Base-by-base conservation (phyloP, 2,797 vertebrate genomes). In the Enteromius argenteus region DNA sequence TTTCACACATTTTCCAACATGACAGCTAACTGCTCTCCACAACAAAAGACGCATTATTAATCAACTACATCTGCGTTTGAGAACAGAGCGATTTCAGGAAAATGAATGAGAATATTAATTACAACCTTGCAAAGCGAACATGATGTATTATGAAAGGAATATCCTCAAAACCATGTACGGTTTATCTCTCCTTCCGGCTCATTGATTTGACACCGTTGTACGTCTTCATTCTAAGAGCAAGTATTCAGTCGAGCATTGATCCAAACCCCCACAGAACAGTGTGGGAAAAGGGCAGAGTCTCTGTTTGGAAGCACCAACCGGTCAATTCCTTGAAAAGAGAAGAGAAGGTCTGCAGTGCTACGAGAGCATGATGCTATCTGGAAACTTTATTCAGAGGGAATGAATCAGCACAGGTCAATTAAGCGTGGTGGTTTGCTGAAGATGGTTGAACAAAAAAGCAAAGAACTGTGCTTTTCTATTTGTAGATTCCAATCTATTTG, bases 231-330 rank as follows among this genome's bases (percentile, higher is more conserved):
- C 53, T 60, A 44, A 75, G 32, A 0, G 30, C 8, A 14, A 46
- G 67, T 4, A n/a, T 74, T 71, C 19, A 0, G 14, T 32, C 35
- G n/a, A 10, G 27, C 37, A 84, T 84, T 77, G 81, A 77, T 84
- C 51, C 39, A 5, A 5, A 4, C 64, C 74, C 51, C 51, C 66
- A 27, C 49, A 60, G 37, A 67, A 14, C 9, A 23, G 51, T 46
- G 75, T 60, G 39, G 14, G 74, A 37, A 83, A 84, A 84, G 74
- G 66, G 49, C 74, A 84, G 11, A 8, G 7, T 68, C 27, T 7
- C 4, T 30, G 60, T n/a, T n/a, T 78, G 37, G 58, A 78, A 35
- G 19, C 39, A 35, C 37, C 37, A 15, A 64, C 30, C 2, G n/a
- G 30, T 68, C 60, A 75, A 39, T 76, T 67, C 32, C 6, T 17